phyloP scores from a whole-genome alignment of 1,140 invertebrate genomes.

The Dolichoris vasculosae region DNA sequence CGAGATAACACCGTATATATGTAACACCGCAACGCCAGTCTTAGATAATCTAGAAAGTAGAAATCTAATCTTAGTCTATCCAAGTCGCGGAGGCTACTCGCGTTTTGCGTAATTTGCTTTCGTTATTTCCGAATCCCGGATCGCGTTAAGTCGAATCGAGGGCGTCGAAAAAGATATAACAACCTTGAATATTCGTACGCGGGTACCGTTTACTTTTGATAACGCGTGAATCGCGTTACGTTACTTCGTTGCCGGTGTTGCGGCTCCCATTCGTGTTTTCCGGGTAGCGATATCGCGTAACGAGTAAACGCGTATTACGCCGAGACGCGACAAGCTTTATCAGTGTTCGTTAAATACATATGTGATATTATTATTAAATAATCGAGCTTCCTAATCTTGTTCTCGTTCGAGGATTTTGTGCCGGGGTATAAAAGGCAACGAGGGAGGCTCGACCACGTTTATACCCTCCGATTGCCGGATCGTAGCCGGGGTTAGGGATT shows the following conservation, averaged over 20 bases:
- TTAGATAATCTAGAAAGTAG: too few relatives aligned
- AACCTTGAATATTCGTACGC: too few relatives aligned
- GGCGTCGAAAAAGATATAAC: too few relatives aligned
- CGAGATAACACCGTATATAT: too few relatives aligned
- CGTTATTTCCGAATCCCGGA: background rate
- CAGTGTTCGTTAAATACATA: background rate
- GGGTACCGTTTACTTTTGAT: background rate
- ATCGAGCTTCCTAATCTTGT: background rate
- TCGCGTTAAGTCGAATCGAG: background rate
- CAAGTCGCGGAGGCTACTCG: too few relatives aligned
- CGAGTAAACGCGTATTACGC: background rate
- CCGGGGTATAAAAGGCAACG: background rate
- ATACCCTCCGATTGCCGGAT: background rate
- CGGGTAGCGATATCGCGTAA: background rate
- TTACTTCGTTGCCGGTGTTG: background rate
- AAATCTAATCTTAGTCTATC: background rate
- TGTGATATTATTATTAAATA: constrained; percentile 1
- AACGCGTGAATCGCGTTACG: background rate
- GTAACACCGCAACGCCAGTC: too few relatives aligned
- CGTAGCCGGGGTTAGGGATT: background rate
- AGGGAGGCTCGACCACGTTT: background rate
- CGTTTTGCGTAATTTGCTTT: background rate
- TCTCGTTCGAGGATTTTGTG: background rate
- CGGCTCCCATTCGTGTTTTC: background rate
- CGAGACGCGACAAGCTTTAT: background rate